Evolutionary conservation across 2,797 vertebrate genomes (phyloP), one percentile per base, ranked within the genome.

Genomic region (Luscinia megarhynchos): DNA sequence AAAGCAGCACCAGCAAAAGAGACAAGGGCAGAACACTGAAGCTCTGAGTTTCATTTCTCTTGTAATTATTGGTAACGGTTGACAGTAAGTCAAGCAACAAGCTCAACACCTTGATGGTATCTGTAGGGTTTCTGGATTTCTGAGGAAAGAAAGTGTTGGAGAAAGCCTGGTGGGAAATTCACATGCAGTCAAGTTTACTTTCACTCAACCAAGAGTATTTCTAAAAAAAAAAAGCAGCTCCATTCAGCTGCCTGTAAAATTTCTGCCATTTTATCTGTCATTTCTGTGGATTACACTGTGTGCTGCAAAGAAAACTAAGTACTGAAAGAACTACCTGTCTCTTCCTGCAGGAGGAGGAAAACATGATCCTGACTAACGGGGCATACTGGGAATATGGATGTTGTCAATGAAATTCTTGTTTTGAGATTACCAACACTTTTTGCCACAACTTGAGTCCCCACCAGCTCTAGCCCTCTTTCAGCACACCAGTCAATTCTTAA

Each of bases 341-440:
- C 64, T 90, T 90, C 83, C 74, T 84, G 46, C 69, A 88, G 87
- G 75, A 82, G 48, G 45, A 91, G 43, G 45, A 87, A 83, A 91
- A 89, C 57, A 82, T 66, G 57, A 95, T 93, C 48, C 76, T 70
- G 78, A 75, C 55, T 96, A 94, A 95, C 63, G 1, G 93, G 57
- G 29, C 76, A 92, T 74, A 73, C 70, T 93, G 92, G 92, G 87
- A 96, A 86, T 86, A 81, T 48, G 79, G 70, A 96, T 84, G 76
- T 70, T 91, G 89, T 93, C 94, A 91, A 94, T n/a, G 66, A 85
- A 95, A 88, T 89, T 86, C 75, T 50, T 94, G 34, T 87, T 92
- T 89, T 75, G 51, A 91, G 38, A 32, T 94, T 91, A 36, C 59
- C 34, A 78, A 34, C 30, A 80, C 36, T 66, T 95, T 78, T 72